These are phyloP conservation scores for Carterocephalus palaemon DNA, from an alignment of 2,888 invertebrate genomes.

Conservation along the genomic window DNA sequence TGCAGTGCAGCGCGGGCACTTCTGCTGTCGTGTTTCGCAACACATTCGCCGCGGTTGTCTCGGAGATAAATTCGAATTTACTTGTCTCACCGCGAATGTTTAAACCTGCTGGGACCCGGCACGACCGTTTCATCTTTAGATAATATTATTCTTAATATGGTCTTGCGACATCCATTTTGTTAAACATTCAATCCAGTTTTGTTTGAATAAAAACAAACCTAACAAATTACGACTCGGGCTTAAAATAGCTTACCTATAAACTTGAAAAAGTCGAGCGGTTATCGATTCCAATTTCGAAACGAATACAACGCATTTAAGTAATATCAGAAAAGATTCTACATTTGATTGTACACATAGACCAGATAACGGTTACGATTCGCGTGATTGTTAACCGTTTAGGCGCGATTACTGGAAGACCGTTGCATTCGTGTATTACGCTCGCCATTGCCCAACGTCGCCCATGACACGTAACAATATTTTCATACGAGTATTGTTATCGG, in stretches of 20 bases:
- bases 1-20: slow-evolving; percentile 41
- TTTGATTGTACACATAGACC: too few species aligned
- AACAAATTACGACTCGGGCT: neutral
- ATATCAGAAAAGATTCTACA: too few species aligned
- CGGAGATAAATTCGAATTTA: slow-evolving; percentile 19
- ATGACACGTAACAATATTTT: slow-evolving; percentile 30
- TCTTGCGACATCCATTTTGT: slow-evolving; percentile 2
- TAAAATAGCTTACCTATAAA: neutral
- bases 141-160: slow-evolving; percentile 11
- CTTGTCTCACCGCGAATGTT: slow-evolving; percentile 17
- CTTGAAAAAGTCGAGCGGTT: too few species aligned
- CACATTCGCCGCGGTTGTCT: slow-evolving; percentile 26
- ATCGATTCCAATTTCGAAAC: too few species aligned
- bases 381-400: slow-evolving; percentile 9
- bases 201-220: neutral
- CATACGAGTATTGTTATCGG: slow-evolving; percentile 36
- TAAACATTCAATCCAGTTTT: too few species aligned
- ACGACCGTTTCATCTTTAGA: slow-evolving; percentile 14
- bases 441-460: slow-evolving; percentile 30
- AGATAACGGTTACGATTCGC: slow-evolving; percentile 3
- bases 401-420: slow-evolving; percentile 7
- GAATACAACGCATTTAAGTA: too few species aligned
- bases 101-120: slow-evolving; percentile 7
- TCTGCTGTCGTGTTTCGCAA: slow-evolving; percentile 38
- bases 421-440: slow-evolving; percentile 9